Evolutionary conservation across 2,113 vertebrate genomes (phyloP), one percentile per base, ranked within the genome.

Genomic region (Indicator indicator): DNA sequence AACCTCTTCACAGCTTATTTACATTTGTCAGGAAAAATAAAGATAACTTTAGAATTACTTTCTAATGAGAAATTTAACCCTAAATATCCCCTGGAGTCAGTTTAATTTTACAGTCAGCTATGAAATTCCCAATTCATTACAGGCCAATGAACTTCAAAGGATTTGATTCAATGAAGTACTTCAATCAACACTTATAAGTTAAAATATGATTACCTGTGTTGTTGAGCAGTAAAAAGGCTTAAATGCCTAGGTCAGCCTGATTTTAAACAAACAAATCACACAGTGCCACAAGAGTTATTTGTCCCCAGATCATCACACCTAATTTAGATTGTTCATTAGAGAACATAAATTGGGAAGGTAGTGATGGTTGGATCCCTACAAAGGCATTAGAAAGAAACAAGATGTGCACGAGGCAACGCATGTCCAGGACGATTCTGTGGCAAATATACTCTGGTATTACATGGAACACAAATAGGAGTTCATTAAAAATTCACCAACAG

Each of bases 131-230:
- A 54, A 44, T 93, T 89, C 83, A 76, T 56, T 77, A 55, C 71
- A 94, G 64, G 87, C 93, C 82, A 88, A 36, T 30, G 74, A 92
- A 76, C 52, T 79, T 95, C 60, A 87, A 91, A 80, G 44, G 46
- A 76, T 84, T 46, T 21, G 26, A 95, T 88, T 91, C 91, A 88
- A 63, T 87, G 73, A 80, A 32, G 18, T 52, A 30, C 71, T 95
- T 91, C 0, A 4, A 86, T 77, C 42, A 46, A 69, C 28, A 64
- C 56, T 82, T 58, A 52, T 11, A 50, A 18, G 84, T 93, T 38
- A 74, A 92, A 93, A 91, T 60, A 89, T 27, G 9, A 95, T 83
- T 63, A 89, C 87, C 60, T 86, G 54, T 65, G 94, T 91, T 93
- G 88, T 27, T 74, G 72, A 94, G 54, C 42, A 93, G 48, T 52